Evolutionary conservation across 2,797 vertebrate species (phyloP), one percentile per base, ranked within the genome.

Genomic region (Enteromius unitaeniatus): DNA sequence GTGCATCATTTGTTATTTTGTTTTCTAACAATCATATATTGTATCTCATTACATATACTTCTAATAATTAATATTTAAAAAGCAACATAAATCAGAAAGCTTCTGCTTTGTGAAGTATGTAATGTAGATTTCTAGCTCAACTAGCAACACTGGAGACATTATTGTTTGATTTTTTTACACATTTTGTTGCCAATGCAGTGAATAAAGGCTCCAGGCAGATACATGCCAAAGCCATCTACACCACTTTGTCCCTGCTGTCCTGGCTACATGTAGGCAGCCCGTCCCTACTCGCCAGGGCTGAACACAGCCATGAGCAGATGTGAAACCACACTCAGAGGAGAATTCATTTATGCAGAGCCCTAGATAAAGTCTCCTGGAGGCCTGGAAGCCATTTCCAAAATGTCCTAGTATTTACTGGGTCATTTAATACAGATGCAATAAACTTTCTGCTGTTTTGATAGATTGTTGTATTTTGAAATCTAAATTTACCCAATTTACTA

Each of bases 151-250:
- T 42, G 14, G 34, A 77, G 34, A 37, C 53, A 42, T 55, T 42
- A 78, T 75, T 73, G 64, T 75, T 45, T 49, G 72, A 51, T 55
- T 64, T 58, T n/a, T 76, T 77, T 81, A 76, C 64, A 49, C 77
- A 60, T 80, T 83, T 19, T 72, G 79, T 84, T 83, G 80, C 49
- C 79, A 80, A 53, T 82, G 75, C 58, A 55, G 17, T 60, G 68
- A 82, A 86, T 74, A 79, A 86, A 79, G 73, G 53, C 86, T 78
- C 72, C 79, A 65, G 82, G 85, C 86, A 83, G 40, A 79, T 60
- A 76, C 77, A 85, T 53, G 53, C 34, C 74, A 58, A 62, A 64
- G 47, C 77, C 37, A 72, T 68, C 76, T 65, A 76, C 31, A 64
- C 62, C n/a, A 42, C 68, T 79, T 70, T 53, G 72, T 85, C 65